A percentile compares a stretch with the other conserved stretches of the same genome.
phyloP scores from a whole-genome alignment of 2,113 vertebrate genomes.

The Gymnobelideus leadbeateri region DNA sequence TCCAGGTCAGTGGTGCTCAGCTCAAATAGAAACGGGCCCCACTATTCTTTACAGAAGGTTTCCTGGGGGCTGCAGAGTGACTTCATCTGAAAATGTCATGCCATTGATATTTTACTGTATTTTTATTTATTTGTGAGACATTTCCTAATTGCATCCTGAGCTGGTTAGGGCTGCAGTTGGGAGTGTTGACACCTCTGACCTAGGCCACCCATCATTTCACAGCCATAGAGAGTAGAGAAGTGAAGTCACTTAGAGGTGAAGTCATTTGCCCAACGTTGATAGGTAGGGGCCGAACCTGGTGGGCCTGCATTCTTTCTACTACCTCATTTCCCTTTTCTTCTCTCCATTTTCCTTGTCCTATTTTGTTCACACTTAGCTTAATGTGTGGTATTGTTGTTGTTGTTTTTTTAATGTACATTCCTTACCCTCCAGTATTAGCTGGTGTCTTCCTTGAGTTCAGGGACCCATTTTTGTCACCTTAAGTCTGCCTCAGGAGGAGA shows the following conservation, averaged over 20 bases:
- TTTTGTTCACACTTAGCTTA: neutral
- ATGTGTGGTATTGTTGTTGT: too few species aligned
- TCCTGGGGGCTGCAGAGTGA: neutral
- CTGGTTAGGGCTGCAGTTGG: neutral
- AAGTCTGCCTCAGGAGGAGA: neutral
- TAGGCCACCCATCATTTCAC: neutral
- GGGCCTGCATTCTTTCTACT: neutral
- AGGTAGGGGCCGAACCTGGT: neutral
- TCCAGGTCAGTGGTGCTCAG: neutral
- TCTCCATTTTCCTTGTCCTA: neutral
- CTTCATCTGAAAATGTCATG: neutral
- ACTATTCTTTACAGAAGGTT: neutral
- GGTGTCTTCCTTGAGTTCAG: neutral
- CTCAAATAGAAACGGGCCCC: too few species aligned
- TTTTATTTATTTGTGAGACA: neutral
- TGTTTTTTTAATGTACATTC: neutral
- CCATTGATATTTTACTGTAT: too few species aligned
- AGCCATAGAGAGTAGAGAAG: neutral
- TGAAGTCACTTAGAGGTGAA: constrained; percentile 11
- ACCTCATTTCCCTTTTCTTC: neutral
- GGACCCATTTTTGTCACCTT: neutral
- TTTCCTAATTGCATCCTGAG: neutral
- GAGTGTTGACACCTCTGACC: neutral
- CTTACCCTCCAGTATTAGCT: neutral
- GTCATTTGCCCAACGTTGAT: neutral